Percentiles rank a stretch among this genome's conserved stretches.
Conservation (phyloP, 1,140 invertebrate genomes). For the Chrysoperla carnea region DNA sequence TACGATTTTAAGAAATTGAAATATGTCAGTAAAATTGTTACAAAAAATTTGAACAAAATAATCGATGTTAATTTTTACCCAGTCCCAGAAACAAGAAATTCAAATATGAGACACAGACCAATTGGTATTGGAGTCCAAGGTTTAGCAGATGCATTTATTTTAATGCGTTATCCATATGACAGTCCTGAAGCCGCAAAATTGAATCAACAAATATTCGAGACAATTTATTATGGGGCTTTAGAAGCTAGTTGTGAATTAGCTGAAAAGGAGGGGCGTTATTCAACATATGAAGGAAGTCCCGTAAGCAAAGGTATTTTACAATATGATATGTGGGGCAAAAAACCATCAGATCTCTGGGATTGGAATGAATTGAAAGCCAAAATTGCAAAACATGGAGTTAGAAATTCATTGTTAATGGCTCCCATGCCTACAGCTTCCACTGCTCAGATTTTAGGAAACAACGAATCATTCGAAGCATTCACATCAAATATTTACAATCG, state of each 20-base stretch:
- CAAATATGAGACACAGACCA: slow-evolving; percentile 85
- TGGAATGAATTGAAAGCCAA: slow-evolving; percentile 73
- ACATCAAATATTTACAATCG: slow-evolving; percentile 94
- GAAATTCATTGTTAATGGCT: slow-evolving; percentile 88
- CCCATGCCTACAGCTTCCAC: slow-evolving; percentile 99
- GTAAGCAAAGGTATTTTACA: slow-evolving; percentile 93
- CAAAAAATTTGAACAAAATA: slow-evolving; percentile 90
- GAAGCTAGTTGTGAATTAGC: slow-evolving; percentile 95
- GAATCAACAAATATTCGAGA: slow-evolving; percentile 97
- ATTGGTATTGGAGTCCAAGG: slow-evolving; percentile 96
- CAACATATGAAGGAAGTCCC: slow-evolving; percentile 80
- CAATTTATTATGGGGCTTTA: slow-evolving; percentile 91
- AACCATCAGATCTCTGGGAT: slow-evolving; percentile 77
- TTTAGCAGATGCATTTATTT: slow-evolving; percentile 88
- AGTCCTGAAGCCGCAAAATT: slow-evolving; percentile 68
- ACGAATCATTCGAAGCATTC: slow-evolving; percentile 96
- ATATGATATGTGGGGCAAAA: slow-evolving; percentile 95
- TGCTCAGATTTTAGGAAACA: slow-evolving; percentile 97
- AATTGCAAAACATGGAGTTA: slow-evolving; percentile 78
- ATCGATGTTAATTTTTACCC: slow-evolving; percentile 98
- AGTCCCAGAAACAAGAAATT: slow-evolving; percentile 67
- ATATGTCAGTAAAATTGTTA: slow-evolving; percentile 74
- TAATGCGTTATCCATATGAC: slow-evolving; percentile 89
- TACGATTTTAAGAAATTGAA: slow-evolving; percentile 86
- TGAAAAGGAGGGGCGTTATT: slow-evolving; percentile 69